These are phyloP conservation scores for Myotis brandtii DNA, from an alignment of 2,113 vertebrate species.

Conservation along the genomic window DNA sequence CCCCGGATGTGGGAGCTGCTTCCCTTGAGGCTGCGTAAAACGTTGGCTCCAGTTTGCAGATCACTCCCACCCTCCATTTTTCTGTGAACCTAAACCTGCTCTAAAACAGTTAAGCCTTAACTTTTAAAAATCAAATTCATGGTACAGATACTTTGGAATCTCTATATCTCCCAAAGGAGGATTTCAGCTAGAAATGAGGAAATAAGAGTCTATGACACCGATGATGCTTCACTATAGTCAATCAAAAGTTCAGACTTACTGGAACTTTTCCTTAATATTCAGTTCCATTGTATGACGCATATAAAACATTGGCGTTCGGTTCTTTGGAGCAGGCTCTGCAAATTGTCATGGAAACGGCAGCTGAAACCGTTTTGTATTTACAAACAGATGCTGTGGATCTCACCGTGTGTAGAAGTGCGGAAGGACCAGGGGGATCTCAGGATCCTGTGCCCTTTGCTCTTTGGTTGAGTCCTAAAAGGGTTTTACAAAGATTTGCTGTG, in stretches of 20 bases:
- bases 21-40: background rate
- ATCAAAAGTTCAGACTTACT: background rate
- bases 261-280: background rate
- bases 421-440: background rate
- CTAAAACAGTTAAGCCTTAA: background rate
- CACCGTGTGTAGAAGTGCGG: background rate
- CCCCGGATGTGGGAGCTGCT: background rate
- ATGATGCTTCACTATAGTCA: background rate
- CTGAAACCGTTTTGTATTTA: background rate
- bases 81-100: background rate
- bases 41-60: background rate
- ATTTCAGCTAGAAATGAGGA: conserved; percentile 45
- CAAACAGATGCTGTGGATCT: background rate
- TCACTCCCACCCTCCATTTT: background rate
- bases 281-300: background rate
- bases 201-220: background rate
- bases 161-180: background rate
- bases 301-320: background rate
- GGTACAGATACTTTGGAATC: background rate
- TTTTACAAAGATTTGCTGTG: background rate
- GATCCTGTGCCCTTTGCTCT: background rate
- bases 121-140: background rate
- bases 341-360: background rate
- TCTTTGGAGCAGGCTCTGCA: background rate
- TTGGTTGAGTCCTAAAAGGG: background rate